Percentiles rank a stretch among this genome's conserved stretches.
phyloP scores from a whole-genome alignment of 2,113 vertebrate genomes.

The Montifringilla adamsi region DNA sequence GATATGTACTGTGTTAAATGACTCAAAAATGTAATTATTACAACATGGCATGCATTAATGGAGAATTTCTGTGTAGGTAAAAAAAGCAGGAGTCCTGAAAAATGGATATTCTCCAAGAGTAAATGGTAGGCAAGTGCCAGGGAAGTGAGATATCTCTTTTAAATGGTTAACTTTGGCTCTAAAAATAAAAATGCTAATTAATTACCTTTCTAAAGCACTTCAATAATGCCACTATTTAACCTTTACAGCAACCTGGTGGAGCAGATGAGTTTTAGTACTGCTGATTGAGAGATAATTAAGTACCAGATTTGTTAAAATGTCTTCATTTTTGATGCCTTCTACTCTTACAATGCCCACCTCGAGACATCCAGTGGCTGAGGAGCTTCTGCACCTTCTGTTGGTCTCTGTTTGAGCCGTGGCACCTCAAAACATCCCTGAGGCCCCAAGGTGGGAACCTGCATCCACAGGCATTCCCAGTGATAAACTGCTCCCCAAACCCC shows the following conservation, averaged over 20 bases:
- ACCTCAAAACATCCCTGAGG: background rate
- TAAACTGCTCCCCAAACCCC: background rate
- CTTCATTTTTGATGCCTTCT: background rate
- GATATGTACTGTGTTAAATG: slow-evolving; percentile 38
- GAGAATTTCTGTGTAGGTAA: background rate
- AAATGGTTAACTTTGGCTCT: background rate
- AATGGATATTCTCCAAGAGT: background rate
- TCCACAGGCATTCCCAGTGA: background rate
- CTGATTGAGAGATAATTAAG: slow-evolving; percentile 24
- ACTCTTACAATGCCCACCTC: background rate
- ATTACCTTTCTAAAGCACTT: slow-evolving; percentile 25
- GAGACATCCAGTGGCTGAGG: background rate
- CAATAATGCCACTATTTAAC: slow-evolving; percentile 39
- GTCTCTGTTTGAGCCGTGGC: background rate
- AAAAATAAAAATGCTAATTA: slow-evolving; percentile 50
- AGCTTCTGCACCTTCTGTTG: background rate
- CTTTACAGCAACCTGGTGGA: slow-evolving; percentile 4
- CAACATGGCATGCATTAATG: background rate
- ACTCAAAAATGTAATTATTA: slow-evolving; percentile 49
- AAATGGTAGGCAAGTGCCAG: background rate
- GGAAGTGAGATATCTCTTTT: background rate
- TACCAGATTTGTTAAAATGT: background rate
- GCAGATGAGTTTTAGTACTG: slow-evolving; percentile 10
- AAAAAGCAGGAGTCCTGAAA: background rate
- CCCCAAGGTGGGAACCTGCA: background rate